Base-by-base conservation (phyloP, 1,140 invertebrate genomes). In the Octopus bimaculoides region DNA sequence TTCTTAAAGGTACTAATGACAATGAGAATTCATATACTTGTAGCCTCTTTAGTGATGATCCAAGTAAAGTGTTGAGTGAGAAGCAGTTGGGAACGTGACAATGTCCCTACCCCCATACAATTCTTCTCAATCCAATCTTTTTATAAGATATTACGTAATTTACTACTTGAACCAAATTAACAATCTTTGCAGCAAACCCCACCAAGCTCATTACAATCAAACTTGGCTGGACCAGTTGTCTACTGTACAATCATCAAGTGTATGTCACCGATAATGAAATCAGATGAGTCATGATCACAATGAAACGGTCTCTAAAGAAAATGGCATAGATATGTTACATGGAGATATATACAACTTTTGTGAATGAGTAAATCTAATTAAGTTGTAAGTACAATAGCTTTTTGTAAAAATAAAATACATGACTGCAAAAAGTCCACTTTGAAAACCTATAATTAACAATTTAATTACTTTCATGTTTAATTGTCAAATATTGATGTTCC, bases 191-290 rank as follows among this genome's bases (percentile, higher is more conserved):
- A 71, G 56, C 9, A 61, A 61, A 61, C 56, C 56, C 9, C 17
- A 61, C 56, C 56, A 61, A 61, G 17, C 56, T 61, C 17, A 41
- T 17, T 12, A 61, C 56, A 12, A 17, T 61, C 56, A 61, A 61
- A 17, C 17, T 12, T 71, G 66, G 66, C 7, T 71, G 8, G 14
- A 71, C 66, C 66, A 71, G 8, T 20, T 71, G 14, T 71, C 17
- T 17, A 71, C 66, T 71, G 66, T 71, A 71, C 66, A 71, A 71
- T 71, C 14, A 71, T 17, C 66, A 71, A 71, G 66, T 12, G 66
- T 71, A n/a, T 14, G 66, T 71, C 66, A 71, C 14, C 14, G 26
- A 71, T 71, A 8, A 9, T 17, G 14, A 71, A 71, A 71, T 61
- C 56, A 61, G 17, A 17, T 9, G 56, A 17, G 56, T 9, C 56